phyloP scores from a whole-genome alignment of 2,797 vertebrate genomes.

The Xiphorhynchus erythropygius region DNA sequence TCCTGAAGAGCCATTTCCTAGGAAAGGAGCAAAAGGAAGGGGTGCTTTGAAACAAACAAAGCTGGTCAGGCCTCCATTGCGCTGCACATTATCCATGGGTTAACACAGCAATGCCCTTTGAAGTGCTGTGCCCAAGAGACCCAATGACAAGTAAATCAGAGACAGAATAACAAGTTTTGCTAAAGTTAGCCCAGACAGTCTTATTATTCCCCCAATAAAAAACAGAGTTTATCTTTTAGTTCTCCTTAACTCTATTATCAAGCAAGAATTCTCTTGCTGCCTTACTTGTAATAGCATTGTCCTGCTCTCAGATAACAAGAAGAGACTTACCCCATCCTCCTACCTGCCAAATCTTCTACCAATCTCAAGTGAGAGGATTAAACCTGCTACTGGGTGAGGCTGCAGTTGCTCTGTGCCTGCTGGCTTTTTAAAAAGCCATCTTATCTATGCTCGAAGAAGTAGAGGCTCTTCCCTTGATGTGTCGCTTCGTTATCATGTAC shows the following conservation, averaged over 20 bases:
- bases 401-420: conserved; percentile 13
- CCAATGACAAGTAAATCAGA: not conserved
- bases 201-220: conserved; percentile 18
- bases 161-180: not conserved
- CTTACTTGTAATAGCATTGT: conserved; percentile 49
- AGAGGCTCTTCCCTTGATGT: conserved; percentile 13
- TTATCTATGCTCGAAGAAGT: conserved; percentile 44
- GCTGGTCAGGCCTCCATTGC: not conserved
- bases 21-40: not conserved
- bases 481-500: not conserved
- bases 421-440: not conserved
- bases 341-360: conserved; percentile 40
- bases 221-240: not conserved
- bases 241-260: conserved; percentile 50
- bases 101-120: not conserved
- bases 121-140: not conserved
- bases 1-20: not conserved
- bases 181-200: not conserved
- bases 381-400: conserved; percentile 16
- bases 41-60: not conserved
- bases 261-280: conserved; percentile 41
- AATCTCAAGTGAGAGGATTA: conserved; percentile 35
- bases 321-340: conserved; percentile 13
- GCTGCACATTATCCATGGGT: too few relatives aligned
- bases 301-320: conserved; percentile 50